phyloP scores from a whole-genome alignment of 1,140 invertebrate genomes.

The Sminthurides bifidus region DNA sequence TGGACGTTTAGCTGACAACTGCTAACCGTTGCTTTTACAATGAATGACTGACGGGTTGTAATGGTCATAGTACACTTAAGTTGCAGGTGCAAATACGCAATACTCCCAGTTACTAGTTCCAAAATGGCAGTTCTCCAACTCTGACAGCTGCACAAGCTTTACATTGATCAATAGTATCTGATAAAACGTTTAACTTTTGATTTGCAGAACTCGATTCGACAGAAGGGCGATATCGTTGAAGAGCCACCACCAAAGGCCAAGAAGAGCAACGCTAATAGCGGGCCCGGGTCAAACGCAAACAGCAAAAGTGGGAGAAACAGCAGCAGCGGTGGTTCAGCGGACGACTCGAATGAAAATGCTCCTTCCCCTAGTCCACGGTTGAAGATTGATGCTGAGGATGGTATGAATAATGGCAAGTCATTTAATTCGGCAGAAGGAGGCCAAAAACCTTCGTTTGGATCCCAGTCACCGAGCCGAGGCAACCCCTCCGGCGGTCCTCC shows the following conservation, averaged over 20 bases:
- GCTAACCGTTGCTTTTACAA: background rate
- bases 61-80: background rate
- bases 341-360: background rate
- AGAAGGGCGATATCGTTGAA: slow-evolving; percentile 25
- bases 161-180: too few species aligned
- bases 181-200: background rate
- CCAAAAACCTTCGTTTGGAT: background rate
- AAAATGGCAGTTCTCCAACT: too few species aligned
- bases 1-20: too few species aligned
- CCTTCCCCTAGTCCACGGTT: slow-evolving; percentile 12
- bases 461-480: background rate
- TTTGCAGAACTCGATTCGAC: slow-evolving; percentile 33
- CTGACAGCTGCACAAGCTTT: too few species aligned
- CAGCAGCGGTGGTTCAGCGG: slow-evolving; percentile 5
- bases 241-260: slow-evolving; percentile 7
- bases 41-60: background rate
- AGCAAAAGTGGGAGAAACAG: background rate
- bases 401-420: slow-evolving; percentile 5
- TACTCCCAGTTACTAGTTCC: too few species aligned
- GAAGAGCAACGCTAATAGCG: background rate
- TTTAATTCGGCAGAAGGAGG: background rate
- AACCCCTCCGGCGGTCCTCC: background rate
- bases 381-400: slow-evolving; percentile 9
- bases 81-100: too few species aligned
- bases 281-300: background rate